Evolutionary conservation across 2,888 invertebrate genomes (phyloP).

Genomic region (Yponomeuta cagnagella): DNA sequence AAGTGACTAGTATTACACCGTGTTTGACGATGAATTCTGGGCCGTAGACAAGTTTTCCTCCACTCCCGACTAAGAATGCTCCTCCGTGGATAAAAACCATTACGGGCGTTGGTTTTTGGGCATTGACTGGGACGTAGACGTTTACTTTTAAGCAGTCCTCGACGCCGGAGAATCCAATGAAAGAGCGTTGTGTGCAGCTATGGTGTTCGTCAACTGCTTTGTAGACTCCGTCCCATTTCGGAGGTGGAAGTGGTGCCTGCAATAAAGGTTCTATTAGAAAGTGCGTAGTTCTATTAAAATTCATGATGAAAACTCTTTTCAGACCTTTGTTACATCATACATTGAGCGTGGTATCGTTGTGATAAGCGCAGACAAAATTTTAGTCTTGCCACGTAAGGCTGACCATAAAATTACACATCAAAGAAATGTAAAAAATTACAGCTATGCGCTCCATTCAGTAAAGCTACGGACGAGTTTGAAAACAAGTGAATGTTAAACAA

Average conservation of each 20-base stretch:
- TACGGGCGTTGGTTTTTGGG: constrained; percentile 43
- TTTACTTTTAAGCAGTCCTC: constrained; percentile 63
- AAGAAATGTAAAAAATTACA: no score
- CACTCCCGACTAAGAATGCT: constrained; percentile 55
- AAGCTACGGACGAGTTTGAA: no score
- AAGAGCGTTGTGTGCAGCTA: constrained; percentile 45
- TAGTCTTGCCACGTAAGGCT: no score
- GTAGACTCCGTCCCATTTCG: constrained; percentile 54
- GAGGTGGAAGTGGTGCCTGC: constrained; percentile 58
- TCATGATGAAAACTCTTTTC: no score
- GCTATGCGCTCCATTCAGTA: no score
- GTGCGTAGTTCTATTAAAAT: background rate
- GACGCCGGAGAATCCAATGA: constrained; percentile 39
- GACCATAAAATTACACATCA: no score
- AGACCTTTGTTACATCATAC: no score
- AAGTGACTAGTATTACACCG: constrained; percentile 56
- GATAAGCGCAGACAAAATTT: no score
- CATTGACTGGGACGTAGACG: constrained; percentile 47
- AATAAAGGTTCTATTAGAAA: constrained; percentile 19
- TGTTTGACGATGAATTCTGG: constrained; percentile 56
- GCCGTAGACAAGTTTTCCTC: constrained; percentile 52
- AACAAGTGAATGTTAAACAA: no score
- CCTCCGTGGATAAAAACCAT: constrained; percentile 67
- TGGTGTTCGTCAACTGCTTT: constrained; percentile 51
- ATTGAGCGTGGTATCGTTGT: no score